Conservation (phyloP, 2,113 vertebrate genomes). For the Calyptommatus sinebrachiatus region DNA sequence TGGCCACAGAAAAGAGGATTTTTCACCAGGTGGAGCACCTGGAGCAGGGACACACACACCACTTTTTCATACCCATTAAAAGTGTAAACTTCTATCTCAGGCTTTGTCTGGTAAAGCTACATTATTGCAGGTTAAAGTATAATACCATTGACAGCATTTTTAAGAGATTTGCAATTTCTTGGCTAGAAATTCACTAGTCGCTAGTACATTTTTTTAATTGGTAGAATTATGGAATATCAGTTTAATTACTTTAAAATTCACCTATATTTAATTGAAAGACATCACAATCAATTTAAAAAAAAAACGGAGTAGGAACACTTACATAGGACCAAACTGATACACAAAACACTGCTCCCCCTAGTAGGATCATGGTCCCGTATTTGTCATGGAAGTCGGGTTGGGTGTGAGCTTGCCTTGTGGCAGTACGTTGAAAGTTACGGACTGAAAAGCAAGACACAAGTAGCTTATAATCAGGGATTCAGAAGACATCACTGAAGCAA, state of each 20-base stretch:
- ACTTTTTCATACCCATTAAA: too few species aligned
- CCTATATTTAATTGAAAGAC: background rate
- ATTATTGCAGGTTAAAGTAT: too few species aligned
- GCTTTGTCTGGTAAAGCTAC: too few species aligned
- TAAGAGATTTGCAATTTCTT: background rate
- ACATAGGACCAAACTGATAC: slow-evolving; percentile 70
- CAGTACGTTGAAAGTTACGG: slow-evolving; percentile 61
- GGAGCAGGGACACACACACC: too few species aligned
- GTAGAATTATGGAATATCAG: background rate
- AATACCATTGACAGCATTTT: background rate
- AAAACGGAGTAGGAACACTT: slow-evolving; percentile 49
- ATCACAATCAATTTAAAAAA: background rate
- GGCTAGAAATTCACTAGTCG: background rate
- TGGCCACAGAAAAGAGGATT: too few species aligned
- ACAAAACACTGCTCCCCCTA: slow-evolving; percentile 59
- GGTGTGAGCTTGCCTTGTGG: slow-evolving; percentile 62
- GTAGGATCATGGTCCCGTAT: slow-evolving; percentile 69
- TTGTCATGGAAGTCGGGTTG: slow-evolving; percentile 73
- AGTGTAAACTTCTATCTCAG: too few species aligned
- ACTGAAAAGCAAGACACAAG: slow-evolving; percentile 40
- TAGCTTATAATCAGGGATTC: background rate
- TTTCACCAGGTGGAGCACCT: too few species aligned
- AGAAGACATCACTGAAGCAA: background rate
- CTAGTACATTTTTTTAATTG: background rate
- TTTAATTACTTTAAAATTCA: background rate